Evolutionary conservation across 1,140 invertebrate species (phyloP), one percentile per base, ranked within the genome.

Genomic region (Drosophila watanabei): DNA sequence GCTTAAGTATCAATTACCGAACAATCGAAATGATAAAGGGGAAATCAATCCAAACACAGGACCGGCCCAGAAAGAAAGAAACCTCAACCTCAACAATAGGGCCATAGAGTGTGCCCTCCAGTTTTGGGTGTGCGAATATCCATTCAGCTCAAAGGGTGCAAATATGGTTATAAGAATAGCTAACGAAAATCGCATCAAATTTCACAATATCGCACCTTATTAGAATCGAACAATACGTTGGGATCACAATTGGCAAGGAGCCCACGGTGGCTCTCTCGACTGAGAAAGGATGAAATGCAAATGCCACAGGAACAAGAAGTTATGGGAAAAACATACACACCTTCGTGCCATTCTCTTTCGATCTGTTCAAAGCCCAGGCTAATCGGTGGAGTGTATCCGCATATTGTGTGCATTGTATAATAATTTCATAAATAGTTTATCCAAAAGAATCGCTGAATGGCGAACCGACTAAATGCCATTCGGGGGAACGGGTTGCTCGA

Each of bases 181-280:
- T 49, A 81, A 72, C 49, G 65, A 86, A 90, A 92, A 91, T 88
- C 86, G 90, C 90, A 92, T 92, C 90, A 88, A 92, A 92, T 92
- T 92, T 92, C 90, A 90, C 90, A 92, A 92, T 90, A 92, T 90
- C 88, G 84, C 90, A 91, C 90, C 90, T 92, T 92, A 92, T 92
- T 87, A 86, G 87, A 83, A 82, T 71, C 79, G 68, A 72, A 89
- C 89, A 91, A 88, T 72, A 51, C 49, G 20, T 39, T 39, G 39
- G 63, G 49, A 77, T 68, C 63, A 71, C 49, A 80, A 69, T 58
- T 65, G 59, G 43, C 60, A 49, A 76, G 41, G 41, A 62, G n/a
- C 46, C 16, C 8, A 9, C 24, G 24, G 16, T 9, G 16, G 7
- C 3, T n/a, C 14, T 8, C 7, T 32, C 30, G 8, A 33, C 37